phyloP scores from a whole-genome alignment of 2,888 invertebrate species.

The Rotaria magnacalcarata region DNA sequence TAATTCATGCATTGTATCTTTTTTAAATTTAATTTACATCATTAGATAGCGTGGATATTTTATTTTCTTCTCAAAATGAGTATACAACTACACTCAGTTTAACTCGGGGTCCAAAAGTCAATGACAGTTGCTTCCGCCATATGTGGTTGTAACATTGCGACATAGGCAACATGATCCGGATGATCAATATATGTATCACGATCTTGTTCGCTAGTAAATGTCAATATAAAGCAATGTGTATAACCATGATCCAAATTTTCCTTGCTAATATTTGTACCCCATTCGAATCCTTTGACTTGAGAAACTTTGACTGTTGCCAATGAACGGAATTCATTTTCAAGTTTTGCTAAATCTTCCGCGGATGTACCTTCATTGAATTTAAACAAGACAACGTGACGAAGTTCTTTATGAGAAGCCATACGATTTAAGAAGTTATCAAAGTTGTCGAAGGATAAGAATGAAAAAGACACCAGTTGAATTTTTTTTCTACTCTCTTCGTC shows the following conservation, averaged over 20 bases:
- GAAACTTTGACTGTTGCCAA: neutral
- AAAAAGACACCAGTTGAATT: neutral
- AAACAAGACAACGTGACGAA: neutral
- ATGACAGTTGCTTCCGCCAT: neutral
- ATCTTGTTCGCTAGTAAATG: neutral
- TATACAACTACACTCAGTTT: neutral
- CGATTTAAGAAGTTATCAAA: neutral
- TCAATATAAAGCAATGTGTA: neutral
- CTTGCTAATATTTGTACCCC: neutral
- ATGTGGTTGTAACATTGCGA: neutral
- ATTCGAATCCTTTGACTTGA: neutral
- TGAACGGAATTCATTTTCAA: neutral
- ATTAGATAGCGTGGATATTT: too few relatives aligned
- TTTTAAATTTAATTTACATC: too few relatives aligned
- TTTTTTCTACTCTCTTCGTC: too few relatives aligned
- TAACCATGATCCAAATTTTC: neutral
- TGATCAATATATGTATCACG: neutral
- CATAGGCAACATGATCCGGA: neutral
- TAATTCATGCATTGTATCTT: too few relatives aligned
- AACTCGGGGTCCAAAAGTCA: neutral
- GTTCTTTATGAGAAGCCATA: neutral
- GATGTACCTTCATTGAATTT: neutral
- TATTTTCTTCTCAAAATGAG: too few relatives aligned
- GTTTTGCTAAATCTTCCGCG: neutral
- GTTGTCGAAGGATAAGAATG: neutral